These are phyloP conservation scores for Axinella damicornis DNA, from an alignment of 37 sponge, comb jelly and placozoan genomes.

Conservation along the genomic window DNA sequence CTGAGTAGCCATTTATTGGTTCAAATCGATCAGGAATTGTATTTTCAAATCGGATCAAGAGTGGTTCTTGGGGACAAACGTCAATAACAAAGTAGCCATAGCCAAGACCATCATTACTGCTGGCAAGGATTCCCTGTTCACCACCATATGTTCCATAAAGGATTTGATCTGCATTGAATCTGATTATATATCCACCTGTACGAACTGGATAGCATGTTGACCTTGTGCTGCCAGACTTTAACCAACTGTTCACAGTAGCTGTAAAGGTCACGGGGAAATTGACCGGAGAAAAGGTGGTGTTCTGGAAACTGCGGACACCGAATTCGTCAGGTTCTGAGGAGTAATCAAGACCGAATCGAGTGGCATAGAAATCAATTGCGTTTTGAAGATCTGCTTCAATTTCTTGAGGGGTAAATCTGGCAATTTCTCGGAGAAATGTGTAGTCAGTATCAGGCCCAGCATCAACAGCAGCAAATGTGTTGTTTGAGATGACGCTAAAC, in stretches of 20 bases:
- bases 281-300: slow-evolving; percentile 9
- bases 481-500: too few species aligned
- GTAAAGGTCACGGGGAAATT: neutral
- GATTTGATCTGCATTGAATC: slow-evolving; percentile 3
- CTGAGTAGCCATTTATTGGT: neutral
- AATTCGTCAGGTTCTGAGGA: neutral
- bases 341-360: slow-evolving; percentile 30
- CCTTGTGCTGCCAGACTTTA: neutral
- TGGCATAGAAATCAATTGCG: slow-evolving; percentile 23
- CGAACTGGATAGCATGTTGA: slow-evolving; percentile 9
- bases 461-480: too few species aligned
- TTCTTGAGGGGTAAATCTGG: slow-evolving; percentile 24
- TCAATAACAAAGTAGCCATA: slow-evolving; percentile 22
- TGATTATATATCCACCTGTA: slow-evolving; percentile 13
- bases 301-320: neutral
- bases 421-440: neutral
- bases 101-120: neutral
- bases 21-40: neutral
- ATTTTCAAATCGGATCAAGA: neutral
- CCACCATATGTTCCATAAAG: slow-evolving; percentile 25
- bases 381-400: slow-evolving; percentile 14
- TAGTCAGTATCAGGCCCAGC: slow-evolving; percentile 5
- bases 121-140: neutral
- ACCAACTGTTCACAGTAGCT: slow-evolving; percentile 13
- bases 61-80: slow-evolving; percentile 22